phyloP scores from a whole-genome alignment of 2,113 vertebrate genomes.

The Sciurus niger region DNA sequence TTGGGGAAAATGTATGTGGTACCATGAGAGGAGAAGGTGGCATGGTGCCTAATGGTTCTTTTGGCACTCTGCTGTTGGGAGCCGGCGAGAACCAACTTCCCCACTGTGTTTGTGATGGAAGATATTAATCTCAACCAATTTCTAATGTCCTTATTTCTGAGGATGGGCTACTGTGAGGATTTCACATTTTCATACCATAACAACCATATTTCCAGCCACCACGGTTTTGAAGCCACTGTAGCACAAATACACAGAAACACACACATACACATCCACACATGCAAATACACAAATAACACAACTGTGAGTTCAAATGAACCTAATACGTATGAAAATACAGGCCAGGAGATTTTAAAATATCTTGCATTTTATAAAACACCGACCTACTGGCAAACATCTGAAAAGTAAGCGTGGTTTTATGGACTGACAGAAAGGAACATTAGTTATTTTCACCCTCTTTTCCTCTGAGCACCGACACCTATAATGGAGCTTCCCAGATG shows the following conservation, averaged over 20 bases:
- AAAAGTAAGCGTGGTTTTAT: conserved; percentile 63
- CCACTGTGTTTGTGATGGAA: conserved; percentile 68
- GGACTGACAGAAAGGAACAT: conserved; percentile 65
- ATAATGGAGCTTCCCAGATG: conserved; percentile 76
- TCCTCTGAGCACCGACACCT: conserved; percentile 52
- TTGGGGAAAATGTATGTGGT: neutral
- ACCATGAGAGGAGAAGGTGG: neutral
- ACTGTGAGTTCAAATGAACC: neutral
- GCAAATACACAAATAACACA: neutral
- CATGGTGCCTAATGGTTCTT: conserved; percentile 67
- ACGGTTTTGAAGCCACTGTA: neutral
- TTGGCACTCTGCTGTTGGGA: conserved; percentile 53
- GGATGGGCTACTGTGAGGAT: neutral
- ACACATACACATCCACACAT: neutral
- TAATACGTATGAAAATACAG: neutral
- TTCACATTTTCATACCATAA: conserved; percentile 7
- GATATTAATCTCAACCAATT: conserved; percentile 74
- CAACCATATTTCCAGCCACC: neutral
- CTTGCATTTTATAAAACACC: conserved; percentile 27
- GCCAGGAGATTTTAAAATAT: neutral
- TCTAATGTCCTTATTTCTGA: conserved; percentile 70
- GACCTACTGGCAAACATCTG: conserved; percentile 44
- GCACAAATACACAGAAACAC: neutral
- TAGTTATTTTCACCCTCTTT: conserved; percentile 66
- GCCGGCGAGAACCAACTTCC: neutral